Evolutionary conservation across 1,140 invertebrate species (phyloP).

Genomic region (Heliconius nattereri): DNA sequence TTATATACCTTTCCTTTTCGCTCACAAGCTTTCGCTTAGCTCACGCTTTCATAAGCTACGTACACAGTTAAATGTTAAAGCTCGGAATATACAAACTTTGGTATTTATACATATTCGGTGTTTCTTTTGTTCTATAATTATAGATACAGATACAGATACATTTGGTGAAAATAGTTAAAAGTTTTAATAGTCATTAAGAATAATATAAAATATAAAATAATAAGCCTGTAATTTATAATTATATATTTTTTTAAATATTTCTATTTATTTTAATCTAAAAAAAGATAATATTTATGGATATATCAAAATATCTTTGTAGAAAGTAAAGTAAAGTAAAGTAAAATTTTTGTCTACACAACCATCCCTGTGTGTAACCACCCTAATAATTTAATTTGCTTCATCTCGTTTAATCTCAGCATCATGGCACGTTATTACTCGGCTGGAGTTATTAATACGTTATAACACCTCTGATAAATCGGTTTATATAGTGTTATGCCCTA

Average conservation of each 20-base stretch:
- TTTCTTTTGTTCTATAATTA: neutral
- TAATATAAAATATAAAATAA: too few relatives aligned
- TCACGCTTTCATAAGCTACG: conserved; percentile 49
- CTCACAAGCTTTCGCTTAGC: conserved; percentile 65
- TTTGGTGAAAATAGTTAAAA: neutral
- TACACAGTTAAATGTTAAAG: conserved; percentile 44
- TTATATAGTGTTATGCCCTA: conserved; percentile 28
- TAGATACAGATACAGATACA: too few relatives aligned
- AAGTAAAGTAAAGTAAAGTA: too few relatives aligned
- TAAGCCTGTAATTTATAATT: too few relatives aligned
- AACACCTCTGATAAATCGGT: conserved; percentile 49
- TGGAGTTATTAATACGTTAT: conserved; percentile 62
- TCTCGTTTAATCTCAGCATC: conserved; percentile 60
- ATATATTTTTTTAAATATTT: too few relatives aligned
- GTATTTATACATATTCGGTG: neutral
- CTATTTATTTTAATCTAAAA: too few relatives aligned
- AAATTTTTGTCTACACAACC: neutral
- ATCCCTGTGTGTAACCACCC: conserved; percentile 34
- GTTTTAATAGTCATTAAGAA: too few relatives aligned
- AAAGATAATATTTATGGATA: too few relatives aligned
- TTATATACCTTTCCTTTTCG: conserved; percentile 60
- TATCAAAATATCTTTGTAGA: too few relatives aligned
- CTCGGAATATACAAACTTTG: conserved; percentile 45
- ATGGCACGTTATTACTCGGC: conserved; percentile 63
- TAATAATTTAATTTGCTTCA: conserved; percentile 62